These are phyloP conservation scores for Lanius collurio DNA, from an alignment of 2,113 vertebrate genomes.

Conservation along the genomic window DNA sequence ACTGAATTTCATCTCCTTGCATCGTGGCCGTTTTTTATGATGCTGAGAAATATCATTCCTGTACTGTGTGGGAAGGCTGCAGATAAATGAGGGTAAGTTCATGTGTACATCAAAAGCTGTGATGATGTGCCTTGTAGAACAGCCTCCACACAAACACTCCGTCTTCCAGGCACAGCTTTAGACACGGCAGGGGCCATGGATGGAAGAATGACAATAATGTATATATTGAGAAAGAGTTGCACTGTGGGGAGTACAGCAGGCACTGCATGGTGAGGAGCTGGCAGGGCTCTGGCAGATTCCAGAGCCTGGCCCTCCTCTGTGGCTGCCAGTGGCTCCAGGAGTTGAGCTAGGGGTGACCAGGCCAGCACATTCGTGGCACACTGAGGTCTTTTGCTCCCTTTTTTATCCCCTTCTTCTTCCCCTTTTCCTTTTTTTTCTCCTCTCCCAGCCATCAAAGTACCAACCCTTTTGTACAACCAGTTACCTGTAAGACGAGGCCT, in stretches of 20 bases:
- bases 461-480: constrained; percentile 62
- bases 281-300: not conserved
- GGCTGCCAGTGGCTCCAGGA: not conserved
- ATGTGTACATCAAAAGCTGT: not conserved
- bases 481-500: constrained; percentile 57
- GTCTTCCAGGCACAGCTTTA: not conserved
- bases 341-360: not conserved
- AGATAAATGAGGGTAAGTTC: not conserved
- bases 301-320: not conserved
- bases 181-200: not conserved
- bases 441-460: not conserved
- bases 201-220: not conserved
- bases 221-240: not conserved
- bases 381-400: not conserved
- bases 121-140: not conserved
- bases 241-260: not conserved
- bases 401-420: not conserved
- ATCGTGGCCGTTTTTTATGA: not conserved
- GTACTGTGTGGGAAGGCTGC: not conserved
- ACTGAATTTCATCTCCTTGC: not conserved
- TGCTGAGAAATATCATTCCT: not conserved
- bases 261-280: not conserved
- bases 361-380: fast-evolving
- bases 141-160: not conserved
- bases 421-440: not conserved